These are phyloP conservation scores for Ploceus nigricollis DNA, from an alignment of 2,113 vertebrate species.

Conservation along the genomic window DNA sequence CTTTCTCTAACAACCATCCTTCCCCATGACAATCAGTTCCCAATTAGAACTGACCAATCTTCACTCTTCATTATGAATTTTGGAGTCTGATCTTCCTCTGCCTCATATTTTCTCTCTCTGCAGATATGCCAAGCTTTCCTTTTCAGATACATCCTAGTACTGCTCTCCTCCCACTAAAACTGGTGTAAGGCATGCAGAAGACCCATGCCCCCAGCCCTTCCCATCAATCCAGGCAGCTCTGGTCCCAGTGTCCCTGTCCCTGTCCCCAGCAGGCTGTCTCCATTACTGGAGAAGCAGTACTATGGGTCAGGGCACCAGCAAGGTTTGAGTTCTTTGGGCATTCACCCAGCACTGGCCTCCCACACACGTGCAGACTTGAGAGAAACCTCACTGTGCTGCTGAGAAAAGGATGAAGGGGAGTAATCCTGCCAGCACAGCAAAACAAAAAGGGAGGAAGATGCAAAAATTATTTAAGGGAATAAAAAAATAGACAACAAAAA, in stretches of 20 bases:
- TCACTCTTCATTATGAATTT: neutral
- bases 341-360: neutral
- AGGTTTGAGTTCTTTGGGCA: neutral
- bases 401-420: neutral
- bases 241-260: neutral
- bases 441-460: neutral
- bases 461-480: neutral
- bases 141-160: neutral
- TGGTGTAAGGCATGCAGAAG: neutral
- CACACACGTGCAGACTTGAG: accelerated
- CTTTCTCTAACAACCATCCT: neutral
- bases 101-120: neutral
- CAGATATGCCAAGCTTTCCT: neutral
- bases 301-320: neutral
- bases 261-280: neutral
- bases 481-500: neutral
- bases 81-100: neutral
- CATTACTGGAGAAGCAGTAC: neutral
- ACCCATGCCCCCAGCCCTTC: neutral
- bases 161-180: neutral
- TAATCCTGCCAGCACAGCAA: neutral
- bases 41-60: neutral
- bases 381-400: neutral
- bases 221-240: neutral
- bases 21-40: neutral